Percentiles rank a stretch among this genome's conserved stretches.
Evolutionary conservation across 1,140 invertebrate genomes (phyloP).

Genomic region (Metaphire vulgaris): DNA sequence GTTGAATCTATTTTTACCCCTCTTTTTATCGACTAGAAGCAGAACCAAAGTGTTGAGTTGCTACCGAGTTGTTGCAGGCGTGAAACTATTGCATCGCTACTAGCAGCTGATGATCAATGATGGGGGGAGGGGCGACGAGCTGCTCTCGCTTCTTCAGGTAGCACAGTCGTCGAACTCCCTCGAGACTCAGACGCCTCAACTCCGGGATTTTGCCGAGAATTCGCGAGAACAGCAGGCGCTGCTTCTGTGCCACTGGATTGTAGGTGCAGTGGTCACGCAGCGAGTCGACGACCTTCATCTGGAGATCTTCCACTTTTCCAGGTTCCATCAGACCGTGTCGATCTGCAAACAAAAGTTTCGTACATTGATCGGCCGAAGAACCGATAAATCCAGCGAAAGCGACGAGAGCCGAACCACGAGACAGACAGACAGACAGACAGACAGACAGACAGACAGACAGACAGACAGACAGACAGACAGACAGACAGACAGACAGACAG

Average conservation of each 20-base stretch:
- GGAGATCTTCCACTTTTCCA: constrained; percentile 81
- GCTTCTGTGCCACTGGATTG: constrained; percentile 78
- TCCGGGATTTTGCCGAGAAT: constrained; percentile 84
- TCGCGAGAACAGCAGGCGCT: constrained; percentile 82
- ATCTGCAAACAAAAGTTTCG: constrained; percentile 63
- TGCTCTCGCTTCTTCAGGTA: constrained; percentile 87
- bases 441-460: background rate
- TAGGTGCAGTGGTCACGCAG: constrained; percentile 89
- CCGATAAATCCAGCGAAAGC: too few species aligned
- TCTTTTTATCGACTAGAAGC: too few species aligned
- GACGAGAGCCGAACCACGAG: too few species aligned
- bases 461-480: background rate
- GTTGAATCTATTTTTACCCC: too few species aligned
- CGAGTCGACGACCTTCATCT: constrained; percentile 90
- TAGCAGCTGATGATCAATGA: too few species aligned
- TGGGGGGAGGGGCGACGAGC: constrained; percentile 69
- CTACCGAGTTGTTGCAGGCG: too few species aligned
- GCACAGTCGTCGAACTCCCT: constrained; percentile 87
- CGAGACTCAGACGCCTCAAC: constrained; percentile 78
- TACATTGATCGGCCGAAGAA: too few species aligned
- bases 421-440: background rate
- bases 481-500: background rate
- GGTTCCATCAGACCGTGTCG: constrained; percentile 85
- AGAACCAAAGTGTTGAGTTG: too few species aligned
- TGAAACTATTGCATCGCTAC: too few species aligned